These are phyloP conservation scores for Melanotaenia nigrans DNA, from an alignment of 2,797 vertebrate species.

Conservation along the genomic window DNA sequence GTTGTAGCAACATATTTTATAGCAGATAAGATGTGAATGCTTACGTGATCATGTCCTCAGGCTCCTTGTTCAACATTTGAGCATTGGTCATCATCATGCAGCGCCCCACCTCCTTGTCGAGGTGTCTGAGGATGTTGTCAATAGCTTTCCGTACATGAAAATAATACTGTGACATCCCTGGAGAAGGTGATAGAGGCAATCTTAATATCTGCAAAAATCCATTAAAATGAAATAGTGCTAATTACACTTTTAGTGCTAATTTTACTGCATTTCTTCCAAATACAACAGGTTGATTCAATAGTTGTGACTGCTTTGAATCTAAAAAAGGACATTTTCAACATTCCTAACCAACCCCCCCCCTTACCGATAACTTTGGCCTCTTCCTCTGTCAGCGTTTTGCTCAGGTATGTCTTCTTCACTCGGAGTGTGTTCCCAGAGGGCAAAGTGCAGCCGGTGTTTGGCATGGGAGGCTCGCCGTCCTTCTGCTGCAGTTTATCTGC, in stretches of 20 bases:
- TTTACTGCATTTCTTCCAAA: neutral
- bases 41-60: constrained; percentile 99
- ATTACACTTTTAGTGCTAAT: too few relatives aligned
- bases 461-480: constrained; percentile 98
- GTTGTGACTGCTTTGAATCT: neutral
- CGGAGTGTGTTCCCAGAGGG: constrained; percentile 96
- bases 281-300: neutral
- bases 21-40: constrained; percentile 53
- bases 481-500: constrained; percentile 98
- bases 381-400: constrained; percentile 96
- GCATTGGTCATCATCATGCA: constrained; percentile 99
- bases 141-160: constrained; percentile 94
- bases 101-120: constrained; percentile 97
- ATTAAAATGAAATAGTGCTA: neutral
- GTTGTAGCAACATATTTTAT: constrained; percentile 8
- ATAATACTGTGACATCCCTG: constrained; percentile 98
- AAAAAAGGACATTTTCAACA: constrained; percentile 16
- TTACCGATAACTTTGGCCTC: constrained; percentile 98
- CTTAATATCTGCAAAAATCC: neutral
- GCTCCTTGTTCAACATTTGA: constrained; percentile 98
- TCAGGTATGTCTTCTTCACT: constrained; percentile 97
- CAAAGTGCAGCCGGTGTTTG: constrained; percentile 93
- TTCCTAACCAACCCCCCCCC: constrained; percentile 42
- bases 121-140: constrained; percentile 94
- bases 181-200: constrained; percentile 12